Conservation (phyloP, 2,888 invertebrate genomes). For the Ommatoiulus sabulosus region DNA sequence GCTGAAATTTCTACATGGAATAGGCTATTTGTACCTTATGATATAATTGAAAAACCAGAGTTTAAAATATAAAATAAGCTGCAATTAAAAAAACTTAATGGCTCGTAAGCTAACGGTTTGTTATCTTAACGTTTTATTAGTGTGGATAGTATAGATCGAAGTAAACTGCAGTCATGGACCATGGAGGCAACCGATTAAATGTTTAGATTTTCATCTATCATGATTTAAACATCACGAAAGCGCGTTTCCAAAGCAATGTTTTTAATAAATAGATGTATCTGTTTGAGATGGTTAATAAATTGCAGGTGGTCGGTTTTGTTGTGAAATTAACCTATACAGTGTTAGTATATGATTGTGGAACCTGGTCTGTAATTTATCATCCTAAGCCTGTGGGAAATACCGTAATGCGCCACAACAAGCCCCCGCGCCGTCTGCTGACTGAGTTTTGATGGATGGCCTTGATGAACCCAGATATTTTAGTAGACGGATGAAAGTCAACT, state of each 20-base stretch:
- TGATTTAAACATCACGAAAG: too few species aligned
- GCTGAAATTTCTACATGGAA: too few species aligned
- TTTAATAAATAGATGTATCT: not conserved
- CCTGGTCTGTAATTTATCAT: not conserved
- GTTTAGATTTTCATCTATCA: too few species aligned
- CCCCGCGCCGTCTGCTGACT: not conserved
- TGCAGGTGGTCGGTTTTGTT: not conserved
- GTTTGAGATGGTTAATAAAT: not conserved
- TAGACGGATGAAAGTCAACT: not conserved
- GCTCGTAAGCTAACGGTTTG: too few species aligned
- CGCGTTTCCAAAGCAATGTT: not conserved
- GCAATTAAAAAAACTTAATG: too few species aligned
- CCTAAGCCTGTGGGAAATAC: not conserved
- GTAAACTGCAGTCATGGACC: too few species aligned
- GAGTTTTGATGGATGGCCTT: not conserved
- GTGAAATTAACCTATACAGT: not conserved
- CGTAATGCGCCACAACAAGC: not conserved
- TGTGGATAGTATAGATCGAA: too few species aligned
- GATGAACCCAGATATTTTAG: not conserved
- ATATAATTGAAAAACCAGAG: too few species aligned
- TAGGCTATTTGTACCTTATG: too few species aligned
- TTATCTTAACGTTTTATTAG: too few species aligned
- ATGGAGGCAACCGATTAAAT: too few species aligned
- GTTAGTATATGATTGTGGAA: not conserved
- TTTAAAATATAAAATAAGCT: too few species aligned